Evolutionary conservation across 2,113 vertebrate genomes (phyloP).

Genomic region (Oceanites oceanicus): DNA sequence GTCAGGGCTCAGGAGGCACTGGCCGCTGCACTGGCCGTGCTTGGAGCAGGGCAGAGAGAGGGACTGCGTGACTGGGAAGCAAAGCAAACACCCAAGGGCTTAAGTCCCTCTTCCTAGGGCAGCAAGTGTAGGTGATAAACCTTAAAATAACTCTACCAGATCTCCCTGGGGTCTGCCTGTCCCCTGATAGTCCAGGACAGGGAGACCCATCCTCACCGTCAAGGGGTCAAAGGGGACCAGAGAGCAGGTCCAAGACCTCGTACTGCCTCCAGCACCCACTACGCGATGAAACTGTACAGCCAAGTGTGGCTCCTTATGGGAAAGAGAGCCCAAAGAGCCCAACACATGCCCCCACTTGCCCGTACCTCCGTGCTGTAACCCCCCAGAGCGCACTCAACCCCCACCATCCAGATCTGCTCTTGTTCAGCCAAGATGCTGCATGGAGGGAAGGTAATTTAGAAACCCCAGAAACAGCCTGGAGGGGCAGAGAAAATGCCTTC

Average conservation of each 20-base stretch:
- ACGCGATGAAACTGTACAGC: background rate
- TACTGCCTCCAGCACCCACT: background rate
- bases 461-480: background rate
- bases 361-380: background rate
- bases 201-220: background rate
- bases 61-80: background rate
- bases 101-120: background rate
- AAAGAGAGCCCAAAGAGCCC: background rate
- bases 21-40: background rate
- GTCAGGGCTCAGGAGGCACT: background rate
- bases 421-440: background rate
- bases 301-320: background rate
- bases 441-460: background rate
- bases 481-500: background rate
- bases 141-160: background rate
- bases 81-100: background rate
- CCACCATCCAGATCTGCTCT: background rate
- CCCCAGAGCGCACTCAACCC: background rate
- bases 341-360: background rate
- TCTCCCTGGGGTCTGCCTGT: background rate
- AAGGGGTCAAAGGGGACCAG: background rate
- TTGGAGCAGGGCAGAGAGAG: background rate
- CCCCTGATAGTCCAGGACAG: accelerated
- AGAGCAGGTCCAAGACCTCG: background rate
- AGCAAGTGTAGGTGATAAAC: background rate